Evolutionary conservation across 1,140 invertebrate genomes (phyloP).

Genomic region (Agrilus planipennis): DNA sequence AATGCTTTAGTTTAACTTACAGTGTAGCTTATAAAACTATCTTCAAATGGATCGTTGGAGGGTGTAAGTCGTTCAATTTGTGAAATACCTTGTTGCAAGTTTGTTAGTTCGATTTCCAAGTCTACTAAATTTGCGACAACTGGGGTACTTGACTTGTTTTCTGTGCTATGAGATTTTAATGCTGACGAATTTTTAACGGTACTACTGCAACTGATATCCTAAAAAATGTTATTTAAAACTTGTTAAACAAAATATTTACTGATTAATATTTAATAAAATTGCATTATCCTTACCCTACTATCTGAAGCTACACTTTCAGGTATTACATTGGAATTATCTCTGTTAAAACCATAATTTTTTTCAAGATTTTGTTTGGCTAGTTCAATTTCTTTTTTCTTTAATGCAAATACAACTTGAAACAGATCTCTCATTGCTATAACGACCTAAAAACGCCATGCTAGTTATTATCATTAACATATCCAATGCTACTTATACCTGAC

Average conservation of each 20-base stretch:
- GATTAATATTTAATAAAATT: too few relatives aligned
- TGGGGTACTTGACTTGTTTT: constrained; percentile 24
- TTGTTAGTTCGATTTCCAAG: constrained; percentile 83
- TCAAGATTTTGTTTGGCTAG: constrained; percentile 78
- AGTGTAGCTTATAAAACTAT: constrained; percentile 63
- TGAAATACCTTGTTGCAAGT: constrained; percentile 74
- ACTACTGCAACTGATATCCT: too few relatives aligned
- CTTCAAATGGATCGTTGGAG: constrained; percentile 48
- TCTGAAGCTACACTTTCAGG: too few relatives aligned
- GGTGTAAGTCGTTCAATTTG: constrained; percentile 79
- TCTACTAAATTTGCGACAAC: constrained; percentile 78
- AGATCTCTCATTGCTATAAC: constrained; percentile 93
- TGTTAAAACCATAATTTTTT: too few relatives aligned
- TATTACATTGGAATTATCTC: too few relatives aligned
- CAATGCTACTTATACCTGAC: constrained; percentile 51
- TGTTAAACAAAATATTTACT: too few relatives aligned
- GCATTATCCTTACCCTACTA: too few relatives aligned
- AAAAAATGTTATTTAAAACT: too few relatives aligned
- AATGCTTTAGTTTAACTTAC: constrained; percentile 31
- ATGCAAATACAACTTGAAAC: constrained; percentile 95
- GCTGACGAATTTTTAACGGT: too few relatives aligned
- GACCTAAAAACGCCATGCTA: constrained; percentile 57
- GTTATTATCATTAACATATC: neutral
- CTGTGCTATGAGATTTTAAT: too few relatives aligned
- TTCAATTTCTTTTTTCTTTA: constrained; percentile 97